Conservation (phyloP, 2,113 vertebrate species). For the Alosa alosa region DNA sequence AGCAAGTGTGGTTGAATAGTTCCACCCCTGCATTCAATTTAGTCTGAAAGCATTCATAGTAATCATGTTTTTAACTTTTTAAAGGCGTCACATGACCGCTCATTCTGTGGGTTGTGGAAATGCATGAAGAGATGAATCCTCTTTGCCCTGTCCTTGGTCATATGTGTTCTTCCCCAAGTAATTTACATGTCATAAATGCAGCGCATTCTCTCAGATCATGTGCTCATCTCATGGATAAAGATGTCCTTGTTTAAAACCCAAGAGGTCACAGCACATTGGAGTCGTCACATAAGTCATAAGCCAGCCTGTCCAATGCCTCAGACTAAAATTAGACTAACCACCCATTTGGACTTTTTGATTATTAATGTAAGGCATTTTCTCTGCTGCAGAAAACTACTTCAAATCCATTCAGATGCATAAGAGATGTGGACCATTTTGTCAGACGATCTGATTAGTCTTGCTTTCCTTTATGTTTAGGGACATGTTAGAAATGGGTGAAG, state of each 20-base stretch:
- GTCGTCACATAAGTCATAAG: neutral
- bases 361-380: neutral
- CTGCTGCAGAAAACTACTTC: neutral
- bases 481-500: too few relatives aligned
- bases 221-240: conserved; percentile 10
- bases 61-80: neutral
- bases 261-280: neutral
- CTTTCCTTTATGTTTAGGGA: too few relatives aligned
- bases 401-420: neutral
- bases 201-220: conserved; percentile 28
- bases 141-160: neutral
- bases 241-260: conserved; percentile 17
- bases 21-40: neutral
- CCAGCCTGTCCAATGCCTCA: neutral
- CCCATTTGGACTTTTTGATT: neutral
- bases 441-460: too few relatives aligned
- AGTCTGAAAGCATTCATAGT: neutral
- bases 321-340: neutral
- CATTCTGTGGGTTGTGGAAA: neutral
- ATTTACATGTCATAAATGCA: conserved; percentile 45
- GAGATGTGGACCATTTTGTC: neutral
- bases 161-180: conserved; percentile 14
- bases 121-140: neutral
- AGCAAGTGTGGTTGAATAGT: neutral
- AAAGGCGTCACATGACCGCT: neutral